A percentile compares a stretch with the other conserved stretches of the same genome.
These are phyloP conservation scores for Salvator merianae DNA, from an alignment of 2,113 vertebrate genomes.

Conservation along the genomic window DNA sequence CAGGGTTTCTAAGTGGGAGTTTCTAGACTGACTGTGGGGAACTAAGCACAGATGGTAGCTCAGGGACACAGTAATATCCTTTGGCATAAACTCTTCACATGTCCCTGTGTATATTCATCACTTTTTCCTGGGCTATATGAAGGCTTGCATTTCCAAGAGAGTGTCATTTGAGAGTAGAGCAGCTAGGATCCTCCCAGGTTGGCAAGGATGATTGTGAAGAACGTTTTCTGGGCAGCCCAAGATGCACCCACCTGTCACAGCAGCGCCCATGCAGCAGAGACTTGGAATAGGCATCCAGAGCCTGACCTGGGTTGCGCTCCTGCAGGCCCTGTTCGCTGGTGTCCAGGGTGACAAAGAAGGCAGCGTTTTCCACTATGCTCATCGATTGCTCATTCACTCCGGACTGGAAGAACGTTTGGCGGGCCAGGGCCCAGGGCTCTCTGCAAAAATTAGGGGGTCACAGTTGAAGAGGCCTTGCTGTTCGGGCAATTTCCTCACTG, in stretches of 20 bases:
- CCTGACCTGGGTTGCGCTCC: slow-evolving; percentile 75
- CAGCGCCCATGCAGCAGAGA: slow-evolving; percentile 85
- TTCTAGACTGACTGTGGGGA: background rate
- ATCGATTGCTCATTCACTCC: slow-evolving; percentile 78
- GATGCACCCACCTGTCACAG: slow-evolving; percentile 82
- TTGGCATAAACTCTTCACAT: background rate
- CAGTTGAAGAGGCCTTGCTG: background rate
- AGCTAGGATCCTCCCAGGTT: background rate
- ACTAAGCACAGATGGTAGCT: background rate
- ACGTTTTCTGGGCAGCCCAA: background rate
- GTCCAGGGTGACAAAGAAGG: slow-evolving; percentile 87
- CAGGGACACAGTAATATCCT: background rate
- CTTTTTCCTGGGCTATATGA: too few relatives aligned
- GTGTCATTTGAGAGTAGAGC: background rate
- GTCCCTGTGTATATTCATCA: background rate
- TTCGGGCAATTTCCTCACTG: background rate
- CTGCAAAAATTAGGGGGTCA: slow-evolving; percentile 57
- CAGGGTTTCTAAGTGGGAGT: background rate
- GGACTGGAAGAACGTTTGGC: slow-evolving; percentile 75
- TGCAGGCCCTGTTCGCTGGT: slow-evolving; percentile 80
- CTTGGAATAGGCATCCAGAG: slow-evolving; percentile 83
- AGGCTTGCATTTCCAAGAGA: background rate
- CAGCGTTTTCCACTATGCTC: slow-evolving; percentile 84
- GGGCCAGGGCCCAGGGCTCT: slow-evolving; percentile 84
- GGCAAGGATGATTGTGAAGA: background rate